A percentile compares a stretch with the other conserved stretches of the same genome.
Conservation (phyloP, 2,113 vertebrate genomes). For the Seriola quinqueradiata region DNA sequence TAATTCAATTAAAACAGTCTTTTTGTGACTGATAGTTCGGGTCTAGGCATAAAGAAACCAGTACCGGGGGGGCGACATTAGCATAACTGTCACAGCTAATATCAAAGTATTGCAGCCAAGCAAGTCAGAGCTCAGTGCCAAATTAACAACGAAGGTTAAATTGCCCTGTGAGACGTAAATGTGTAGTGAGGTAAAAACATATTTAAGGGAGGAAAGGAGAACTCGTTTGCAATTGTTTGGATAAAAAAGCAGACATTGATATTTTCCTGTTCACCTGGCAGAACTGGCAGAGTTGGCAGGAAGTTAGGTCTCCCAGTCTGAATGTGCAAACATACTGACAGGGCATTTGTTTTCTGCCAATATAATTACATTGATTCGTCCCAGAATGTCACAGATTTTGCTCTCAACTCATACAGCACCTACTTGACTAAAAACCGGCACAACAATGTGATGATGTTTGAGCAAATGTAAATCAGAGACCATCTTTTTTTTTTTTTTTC, state of each 20-base stretch:
- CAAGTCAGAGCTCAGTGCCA: conserved; percentile 22
- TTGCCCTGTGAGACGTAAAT: conserved; percentile 16
- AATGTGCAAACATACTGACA: conserved; percentile 37
- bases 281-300: conserved; percentile 21
- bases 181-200: neutral
- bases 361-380: conserved; percentile 42
- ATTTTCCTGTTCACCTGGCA: conserved; percentile 47
- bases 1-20: conserved; percentile 47
- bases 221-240: conserved; percentile 7
- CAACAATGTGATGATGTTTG: neutral
- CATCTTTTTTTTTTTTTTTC: neutral
- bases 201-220: neutral
- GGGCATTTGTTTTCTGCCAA: conserved; percentile 61
- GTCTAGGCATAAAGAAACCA: neutral
- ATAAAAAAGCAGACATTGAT: conserved; percentile 34
- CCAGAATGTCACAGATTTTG: conserved; percentile 25
- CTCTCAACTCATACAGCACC: conserved; percentile 10
- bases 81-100: conserved; percentile 43
- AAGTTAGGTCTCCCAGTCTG: neutral
- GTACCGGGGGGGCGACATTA: conserved; percentile 33
- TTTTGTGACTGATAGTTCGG: conserved; percentile 44
- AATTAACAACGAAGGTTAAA: conserved; percentile 35
- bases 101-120: conserved; percentile 2
- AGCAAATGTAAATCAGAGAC: neutral
- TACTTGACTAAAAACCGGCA: conserved; percentile 8